Conservation (phyloP, 2,888 invertebrate species). For the Troides helena region DNA sequence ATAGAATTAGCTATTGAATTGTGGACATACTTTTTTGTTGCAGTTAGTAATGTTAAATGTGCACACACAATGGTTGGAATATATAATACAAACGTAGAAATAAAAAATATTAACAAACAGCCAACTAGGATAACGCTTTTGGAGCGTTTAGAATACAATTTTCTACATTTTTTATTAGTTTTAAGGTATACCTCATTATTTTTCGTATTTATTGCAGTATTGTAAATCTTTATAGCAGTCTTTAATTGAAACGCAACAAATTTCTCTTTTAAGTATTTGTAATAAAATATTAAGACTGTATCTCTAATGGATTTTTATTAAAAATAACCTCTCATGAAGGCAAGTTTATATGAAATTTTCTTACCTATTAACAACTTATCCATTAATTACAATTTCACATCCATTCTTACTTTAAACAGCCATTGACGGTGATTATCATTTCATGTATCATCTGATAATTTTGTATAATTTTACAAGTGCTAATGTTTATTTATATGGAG, state of each 20-base stretch:
- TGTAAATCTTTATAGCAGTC: slow-evolving; percentile 15
- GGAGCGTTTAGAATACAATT: background rate
- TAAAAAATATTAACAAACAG: background rate
- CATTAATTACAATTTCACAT: too few relatives aligned
- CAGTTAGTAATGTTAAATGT: background rate
- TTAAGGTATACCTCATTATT: slow-evolving; percentile 49
- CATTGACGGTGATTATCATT: too few relatives aligned
- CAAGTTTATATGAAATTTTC: too few relatives aligned
- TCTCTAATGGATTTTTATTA: too few relatives aligned
- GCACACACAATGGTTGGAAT: background rate
- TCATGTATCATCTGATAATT: too few relatives aligned
- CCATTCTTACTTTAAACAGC: too few relatives aligned
- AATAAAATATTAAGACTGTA: slow-evolving; percentile 61
- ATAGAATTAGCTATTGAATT: background rate
- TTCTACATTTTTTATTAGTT: slow-evolving; percentile 38
- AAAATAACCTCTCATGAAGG: too few relatives aligned
- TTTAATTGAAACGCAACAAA: slow-evolving; percentile 7
- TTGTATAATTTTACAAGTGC: too few relatives aligned
- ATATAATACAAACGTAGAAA: background rate
- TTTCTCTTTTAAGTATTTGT: slow-evolving; percentile 45
- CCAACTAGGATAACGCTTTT: background rate
- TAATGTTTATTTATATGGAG: too few relatives aligned
- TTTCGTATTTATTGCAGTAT: slow-evolving; percentile 55
- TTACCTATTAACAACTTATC: too few relatives aligned
- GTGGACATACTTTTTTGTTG: too few relatives aligned